Evolutionary conservation across 2,888 invertebrate species (phyloP), one percentile per base, ranked within the genome.

Genomic region (Diploptera punctata): DNA sequence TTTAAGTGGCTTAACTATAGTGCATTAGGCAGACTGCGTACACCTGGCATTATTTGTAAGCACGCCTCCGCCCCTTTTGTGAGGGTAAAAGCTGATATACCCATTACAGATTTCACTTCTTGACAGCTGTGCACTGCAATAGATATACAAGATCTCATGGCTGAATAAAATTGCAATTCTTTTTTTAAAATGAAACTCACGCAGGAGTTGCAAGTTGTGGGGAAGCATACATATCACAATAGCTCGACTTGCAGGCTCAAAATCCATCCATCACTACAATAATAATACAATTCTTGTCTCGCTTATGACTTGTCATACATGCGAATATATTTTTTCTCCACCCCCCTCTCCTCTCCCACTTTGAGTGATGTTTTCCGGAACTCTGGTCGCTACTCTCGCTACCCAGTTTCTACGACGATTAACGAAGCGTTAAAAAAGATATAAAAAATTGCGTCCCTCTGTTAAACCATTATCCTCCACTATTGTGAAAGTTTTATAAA

Each of bases 201-300:
- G 31, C 57, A 57, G 13, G 54, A 54, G 3, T 3, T 54, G 10
- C 13, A n/a, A n/a, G n/a, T n/a, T n/a, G n/a, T n/a, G n/a, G n/a
- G 57, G 1, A n/a, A n/a, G n/a, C n/a, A n/a, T n/a, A n/a, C n/a
- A n/a, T n/a, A 57, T 29, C 31, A 57, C 57, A 57, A 57, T 57
- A 16, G 57, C n/a, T 9, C 13, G 3, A n/a, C 16, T n/a, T 29
- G 29, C 29, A 18, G 57, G n/a, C 29, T 2, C 1, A 2, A 29
- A n/a, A n/a, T 57, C 57, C 57, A 57, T 57, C 57, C 57, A 57
- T 57, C 57, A 57, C 57, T 29, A n/a, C 31, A 3, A n/a, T 57
- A 57, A 57, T 57, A 57, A 57, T 24, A 29, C 54, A 18, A 29
- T n/a, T 2, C 26, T 29, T 24, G 1, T 29, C 9, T 29, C 29